phyloP scores from a whole-genome alignment of 2,797 vertebrate species.

The Amblyraja radiata region DNA sequence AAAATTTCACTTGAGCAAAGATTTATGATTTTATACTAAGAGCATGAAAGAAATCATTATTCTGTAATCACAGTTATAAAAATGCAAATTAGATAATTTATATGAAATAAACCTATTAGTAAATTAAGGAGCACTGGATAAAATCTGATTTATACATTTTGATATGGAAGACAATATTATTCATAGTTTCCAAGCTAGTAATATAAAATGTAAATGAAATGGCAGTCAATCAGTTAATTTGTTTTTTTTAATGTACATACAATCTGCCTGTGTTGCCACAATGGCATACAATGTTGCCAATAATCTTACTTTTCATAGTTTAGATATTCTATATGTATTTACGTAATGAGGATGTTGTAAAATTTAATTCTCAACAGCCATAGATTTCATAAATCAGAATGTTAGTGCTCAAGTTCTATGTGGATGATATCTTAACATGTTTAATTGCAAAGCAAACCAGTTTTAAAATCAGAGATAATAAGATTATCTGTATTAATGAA shows the following conservation, averaged over 20 bases:
- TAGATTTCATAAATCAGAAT: background rate
- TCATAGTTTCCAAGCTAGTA: background rate
- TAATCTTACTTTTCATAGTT: background rate
- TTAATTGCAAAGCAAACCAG: background rate
- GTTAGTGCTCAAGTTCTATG: background rate
- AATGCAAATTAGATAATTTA: conserved; percentile 9
- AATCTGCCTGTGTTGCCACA: too few species aligned
- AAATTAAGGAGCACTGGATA: background rate
- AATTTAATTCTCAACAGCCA: background rate
- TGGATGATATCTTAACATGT: background rate
- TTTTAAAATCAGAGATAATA: background rate
- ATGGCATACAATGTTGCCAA: background rate
- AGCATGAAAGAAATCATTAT: background rate
- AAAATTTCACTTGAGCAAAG: background rate
- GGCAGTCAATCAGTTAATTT: background rate
- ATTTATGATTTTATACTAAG: background rate
- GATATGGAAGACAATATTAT: background rate
- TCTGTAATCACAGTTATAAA: background rate
- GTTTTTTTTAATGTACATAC: background rate
- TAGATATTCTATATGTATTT: background rate
- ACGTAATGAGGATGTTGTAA: background rate
- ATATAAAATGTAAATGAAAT: background rate
- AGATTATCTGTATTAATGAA: too few species aligned
- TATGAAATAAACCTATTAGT: background rate
- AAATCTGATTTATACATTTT: conserved; percentile 10